phyloP scores from a whole-genome alignment of 2,113 vertebrate species.

The Panthera leo region DNA sequence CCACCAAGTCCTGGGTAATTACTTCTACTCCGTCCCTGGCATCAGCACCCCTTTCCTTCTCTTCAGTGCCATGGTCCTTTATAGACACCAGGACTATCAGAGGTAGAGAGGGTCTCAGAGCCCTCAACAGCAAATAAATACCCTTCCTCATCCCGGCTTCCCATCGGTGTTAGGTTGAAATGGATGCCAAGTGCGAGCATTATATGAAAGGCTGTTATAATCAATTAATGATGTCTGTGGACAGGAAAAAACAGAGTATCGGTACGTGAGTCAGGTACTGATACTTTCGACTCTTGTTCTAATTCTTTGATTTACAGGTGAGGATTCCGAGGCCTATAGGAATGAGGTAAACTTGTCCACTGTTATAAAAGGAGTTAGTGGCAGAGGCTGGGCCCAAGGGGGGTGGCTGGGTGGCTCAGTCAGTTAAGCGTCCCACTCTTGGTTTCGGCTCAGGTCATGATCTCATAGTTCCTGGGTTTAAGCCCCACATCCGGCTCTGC shows the following conservation, averaged over 20 bases:
- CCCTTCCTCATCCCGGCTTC: neutral
- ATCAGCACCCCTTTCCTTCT: neutral
- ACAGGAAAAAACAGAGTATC: neutral
- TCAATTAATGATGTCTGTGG: neutral
- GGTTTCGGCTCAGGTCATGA: too few relatives aligned
- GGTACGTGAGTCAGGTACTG: neutral
- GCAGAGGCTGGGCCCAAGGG: neutral
- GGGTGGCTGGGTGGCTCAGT: too few relatives aligned
- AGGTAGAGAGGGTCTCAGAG: neutral
- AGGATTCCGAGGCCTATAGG: fast-evolving
- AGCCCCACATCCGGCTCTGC: too few relatives aligned
- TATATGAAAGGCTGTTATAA: neutral
- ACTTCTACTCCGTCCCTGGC: neutral
- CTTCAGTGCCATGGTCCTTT: neutral
- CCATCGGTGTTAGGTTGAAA: too few relatives aligned
- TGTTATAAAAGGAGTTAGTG: neutral
- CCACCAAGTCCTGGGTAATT: neutral
- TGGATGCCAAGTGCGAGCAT: neutral
- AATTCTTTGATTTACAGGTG: neutral
- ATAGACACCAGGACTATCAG: neutral
- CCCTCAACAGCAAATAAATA: neutral
- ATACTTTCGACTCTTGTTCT: neutral
- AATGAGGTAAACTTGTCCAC: neutral
- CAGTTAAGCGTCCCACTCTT: too few relatives aligned
- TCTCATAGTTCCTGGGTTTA: too few relatives aligned